Percentiles rank a stretch among this genome's conserved stretches.
Evolutionary conservation across 1,140 invertebrate genomes (phyloP).

Genomic region (Drosophila chauvacae): DNA sequence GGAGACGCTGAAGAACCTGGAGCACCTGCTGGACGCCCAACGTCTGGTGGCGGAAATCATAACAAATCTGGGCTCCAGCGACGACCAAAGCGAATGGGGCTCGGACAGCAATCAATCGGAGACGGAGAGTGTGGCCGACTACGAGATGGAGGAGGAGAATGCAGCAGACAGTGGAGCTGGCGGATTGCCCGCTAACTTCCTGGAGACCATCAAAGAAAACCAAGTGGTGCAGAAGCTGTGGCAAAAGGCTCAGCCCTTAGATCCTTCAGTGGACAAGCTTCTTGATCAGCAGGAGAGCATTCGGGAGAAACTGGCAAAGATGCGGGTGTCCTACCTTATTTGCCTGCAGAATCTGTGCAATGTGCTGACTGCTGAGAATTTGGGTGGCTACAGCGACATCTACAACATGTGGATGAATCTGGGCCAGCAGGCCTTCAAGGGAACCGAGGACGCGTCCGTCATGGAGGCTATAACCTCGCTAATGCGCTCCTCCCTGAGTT

Average conservation of each 20-base stretch:
- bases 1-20: conserved; percentile 85
- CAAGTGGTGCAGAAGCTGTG: conserved; percentile 63
- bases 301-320: conserved; percentile 37
- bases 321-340: conserved; percentile 64
- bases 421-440: conserved; percentile 72
- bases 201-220: conserved; percentile 56
- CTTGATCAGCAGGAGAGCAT: conserved; percentile 27
- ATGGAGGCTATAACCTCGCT: conserved; percentile 71
- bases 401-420: conserved; percentile 76
- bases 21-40: conserved; percentile 87
- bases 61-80: conserved; percentile 89
- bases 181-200: conserved; percentile 60
- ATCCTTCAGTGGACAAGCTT: conserved; percentile 26
- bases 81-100: conserved; percentile 72
- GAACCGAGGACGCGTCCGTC: conserved; percentile 44
- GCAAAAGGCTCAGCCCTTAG: conserved; percentile 39
- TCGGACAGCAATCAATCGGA: conserved; percentile 65
- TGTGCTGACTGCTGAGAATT: conserved; percentile 56
- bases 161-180: conserved; percentile 51
- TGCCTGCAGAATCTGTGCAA: conserved; percentile 74
- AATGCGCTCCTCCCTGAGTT: conserved; percentile 67
- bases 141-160: conserved; percentile 53
- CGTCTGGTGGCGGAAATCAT: conserved; percentile 89
- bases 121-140: conserved; percentile 70
- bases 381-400: conserved; percentile 60